Percentiles rank a stretch among this genome's conserved stretches.
phyloP scores from a whole-genome alignment of 2,113 vertebrate species.

The Pycnonotus jocosus region DNA sequence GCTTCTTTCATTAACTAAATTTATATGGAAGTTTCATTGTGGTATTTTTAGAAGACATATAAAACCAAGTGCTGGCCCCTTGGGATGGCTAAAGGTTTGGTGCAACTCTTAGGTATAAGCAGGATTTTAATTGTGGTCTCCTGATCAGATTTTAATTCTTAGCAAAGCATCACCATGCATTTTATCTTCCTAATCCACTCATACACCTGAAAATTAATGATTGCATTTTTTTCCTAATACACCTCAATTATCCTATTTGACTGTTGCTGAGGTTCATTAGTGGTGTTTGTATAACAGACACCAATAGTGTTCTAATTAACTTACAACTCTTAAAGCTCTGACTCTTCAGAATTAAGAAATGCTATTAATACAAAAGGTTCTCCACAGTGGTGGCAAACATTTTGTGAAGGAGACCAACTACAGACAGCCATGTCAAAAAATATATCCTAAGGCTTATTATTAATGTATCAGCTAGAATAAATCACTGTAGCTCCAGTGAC shows the following conservation, averaged over 20 bases:
- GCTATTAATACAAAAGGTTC: not conserved
- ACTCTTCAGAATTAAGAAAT: not conserved
- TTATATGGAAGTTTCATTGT: not conserved
- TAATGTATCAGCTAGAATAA: slow-evolving; percentile 35
- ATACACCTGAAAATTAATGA: not conserved
- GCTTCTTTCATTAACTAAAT: not conserved
- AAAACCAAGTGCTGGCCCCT: not conserved
- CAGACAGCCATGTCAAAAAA: slow-evolving; percentile 35
- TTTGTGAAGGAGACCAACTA: slow-evolving; percentile 11
- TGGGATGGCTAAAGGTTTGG: not conserved
- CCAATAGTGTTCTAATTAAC: not conserved
- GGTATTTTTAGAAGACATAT: not conserved
- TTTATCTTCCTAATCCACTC: not conserved
- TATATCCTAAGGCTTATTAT: slow-evolving; percentile 41
- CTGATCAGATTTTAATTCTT: not conserved
- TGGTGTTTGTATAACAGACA: not conserved
- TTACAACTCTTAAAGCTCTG: not conserved
- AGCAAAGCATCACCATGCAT: not conserved
- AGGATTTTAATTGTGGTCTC: not conserved
- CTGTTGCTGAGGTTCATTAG: not conserved
- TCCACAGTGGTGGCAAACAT: not conserved
- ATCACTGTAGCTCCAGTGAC: slow-evolving; percentile 41
- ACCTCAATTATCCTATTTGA: not conserved
- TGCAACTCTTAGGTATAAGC: not conserved
- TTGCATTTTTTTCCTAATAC: not conserved